Evolutionary conservation across 2,113 vertebrate species (phyloP), one percentile per base, ranked within the genome.

Genomic region (Tympanuchus pallidicinctus): DNA sequence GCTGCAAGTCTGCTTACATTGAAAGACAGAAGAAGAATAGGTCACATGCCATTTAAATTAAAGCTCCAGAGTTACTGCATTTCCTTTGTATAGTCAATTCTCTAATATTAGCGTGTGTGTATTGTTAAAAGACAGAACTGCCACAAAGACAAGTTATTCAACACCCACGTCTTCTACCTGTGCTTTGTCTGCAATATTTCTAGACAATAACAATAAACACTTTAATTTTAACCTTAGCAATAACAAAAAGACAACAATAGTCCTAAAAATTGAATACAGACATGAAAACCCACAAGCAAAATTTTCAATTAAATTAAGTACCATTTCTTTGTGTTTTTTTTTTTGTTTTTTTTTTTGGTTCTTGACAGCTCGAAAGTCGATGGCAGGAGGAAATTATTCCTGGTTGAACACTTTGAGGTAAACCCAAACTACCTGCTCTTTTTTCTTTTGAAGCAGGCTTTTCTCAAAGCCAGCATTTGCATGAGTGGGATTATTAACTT

Each of bases 221-320:
- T 87, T 93, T 85, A 75, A 92, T 94, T 86, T 93, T 89, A 92
- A 94, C 67, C 89, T 90, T 82, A 70, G 59, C 42, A 72, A 45
- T 36, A 92, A 54, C 71, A 93, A 80, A 80, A 89, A 56, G 12
- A 30, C 36, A 66, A 76, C n/a, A 60, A 11, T 22, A 24, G 30
- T 0, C 1, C 32, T 85, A 77, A 91, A 89, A 94, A 64, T 15
- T 40, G 45, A 93, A 88, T 82, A 28, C 57, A 89, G 75, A 74
- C 74, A 82, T 30, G 84, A 83, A 93, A 89, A 6, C 64, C 72
- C 88, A 93, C 66, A 76, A 91, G 94, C 60, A 74, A 47, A 88
- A 91, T 82, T 85, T 92, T 90, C 78, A 87, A 71, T 86, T 93
- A 67, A 80, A 91, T 91, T 59, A 92, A 94, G 89, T 89, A 72